Evolutionary conservation across 2,797 vertebrate species (phyloP), one percentile per base, ranked within the genome.

Genomic region (Erpetoichthys calabaricus): DNA sequence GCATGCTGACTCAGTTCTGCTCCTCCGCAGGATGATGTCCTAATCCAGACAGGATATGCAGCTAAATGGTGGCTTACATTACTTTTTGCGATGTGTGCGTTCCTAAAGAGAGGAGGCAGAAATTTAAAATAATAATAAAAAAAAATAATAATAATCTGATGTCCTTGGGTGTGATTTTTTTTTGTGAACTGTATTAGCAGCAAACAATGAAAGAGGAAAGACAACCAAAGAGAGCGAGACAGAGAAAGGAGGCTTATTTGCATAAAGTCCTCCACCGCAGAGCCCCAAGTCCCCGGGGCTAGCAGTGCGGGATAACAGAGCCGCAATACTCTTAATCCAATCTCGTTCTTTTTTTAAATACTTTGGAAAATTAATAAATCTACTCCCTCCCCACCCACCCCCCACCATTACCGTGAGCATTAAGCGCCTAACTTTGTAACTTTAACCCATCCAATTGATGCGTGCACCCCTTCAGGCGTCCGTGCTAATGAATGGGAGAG

Each of bases 281-380:
- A 81, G 79, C 82, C 83, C 83, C 82, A 82, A 80, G 81, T 92
- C 92, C 95, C 95, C 82, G 83, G 93, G 94, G 95, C 91, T 88
- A 80, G 70, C 78, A 74, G 89, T 89, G 89, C 91, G 89, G 91
- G 91, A 96, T 94, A 94, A 97, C 87, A 88, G 86, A 86, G 85
- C 89, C 86, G 91, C 92, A 97, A 92, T 96, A 96, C 94, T 93
- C 87, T 94, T 98, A 97, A 98, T 98, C 95, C 95, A 96, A 97
- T 97, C 92, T 97, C 85, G 90, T 91, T 96, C 89, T 93, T 91
- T 92, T 80, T 84, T 88, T 92, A 94, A 25, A 97, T 93, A 92
- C 93, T 94, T 82, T 81, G 86, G 85, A 93, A 93, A 98, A 97
- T 98, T 96, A 98, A 94, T 98, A 92, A 94, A 94, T 92, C 82